These are phyloP conservation scores for Stercorarius parasiticus DNA, from an alignment of 2,113 vertebrate species.

Conservation along the genomic window DNA sequence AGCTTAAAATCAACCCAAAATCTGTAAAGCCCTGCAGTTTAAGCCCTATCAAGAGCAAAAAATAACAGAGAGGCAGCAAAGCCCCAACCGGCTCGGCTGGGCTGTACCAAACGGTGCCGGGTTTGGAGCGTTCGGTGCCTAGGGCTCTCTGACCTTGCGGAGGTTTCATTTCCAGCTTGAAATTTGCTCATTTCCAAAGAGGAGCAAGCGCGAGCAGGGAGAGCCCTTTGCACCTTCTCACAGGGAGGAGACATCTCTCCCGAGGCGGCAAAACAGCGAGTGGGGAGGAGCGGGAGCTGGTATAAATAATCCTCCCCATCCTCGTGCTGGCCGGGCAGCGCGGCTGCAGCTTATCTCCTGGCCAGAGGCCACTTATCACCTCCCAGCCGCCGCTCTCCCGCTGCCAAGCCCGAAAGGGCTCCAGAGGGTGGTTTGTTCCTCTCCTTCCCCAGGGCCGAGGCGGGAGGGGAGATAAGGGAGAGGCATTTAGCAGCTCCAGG, in stretches of 20 bases:
- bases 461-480: background rate
- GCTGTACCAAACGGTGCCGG: background rate
- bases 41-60: background rate
- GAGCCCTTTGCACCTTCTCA: background rate
- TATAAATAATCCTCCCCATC: conserved; percentile 17
- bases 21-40: conserved; percentile 20
- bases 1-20: conserved; percentile 11
- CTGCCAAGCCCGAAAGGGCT: background rate
- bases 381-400: background rate
- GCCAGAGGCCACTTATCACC: background rate
- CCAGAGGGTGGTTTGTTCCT: background rate
- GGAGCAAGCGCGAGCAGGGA: background rate
- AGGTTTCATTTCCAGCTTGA: background rate
- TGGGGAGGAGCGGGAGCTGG: background rate
- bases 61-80: background rate
- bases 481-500: background rate
- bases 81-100: rapidly evolving
- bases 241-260: background rate
- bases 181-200: background rate
- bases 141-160: background rate
- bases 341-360: conserved; percentile 31
- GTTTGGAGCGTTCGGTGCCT: background rate
- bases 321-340: background rate
- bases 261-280: background rate
- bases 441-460: rapidly evolving